A percentile compares a stretch with the other conserved stretches of the same genome.
These are phyloP conservation scores for Chymomyza amoena DNA, from an alignment of 2,888 invertebrate genomes.

Conservation along the genomic window DNA sequence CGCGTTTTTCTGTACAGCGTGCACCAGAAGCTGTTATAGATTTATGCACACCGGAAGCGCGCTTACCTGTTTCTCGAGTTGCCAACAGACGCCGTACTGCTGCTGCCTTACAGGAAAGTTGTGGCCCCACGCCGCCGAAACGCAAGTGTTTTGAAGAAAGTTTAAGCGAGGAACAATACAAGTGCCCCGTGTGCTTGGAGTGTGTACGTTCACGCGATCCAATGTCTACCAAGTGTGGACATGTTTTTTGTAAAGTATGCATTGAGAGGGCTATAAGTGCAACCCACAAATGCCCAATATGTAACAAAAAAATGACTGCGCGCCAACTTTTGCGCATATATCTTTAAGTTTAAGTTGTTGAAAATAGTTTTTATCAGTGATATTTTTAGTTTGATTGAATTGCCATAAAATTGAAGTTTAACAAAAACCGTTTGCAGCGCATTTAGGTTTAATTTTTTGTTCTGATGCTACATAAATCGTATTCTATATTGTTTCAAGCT, in stretches of 20 bases:
- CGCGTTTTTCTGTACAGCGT: neutral
- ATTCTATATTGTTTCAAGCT: too few species aligned
- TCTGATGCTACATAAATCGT: too few species aligned
- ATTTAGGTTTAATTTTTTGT: too few species aligned
- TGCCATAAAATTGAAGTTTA: too few species aligned
- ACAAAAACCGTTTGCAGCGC: too few species aligned
- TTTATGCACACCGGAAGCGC: constrained; percentile 27
- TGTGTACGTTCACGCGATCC: constrained; percentile 47
- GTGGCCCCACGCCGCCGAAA: constrained; percentile 6
- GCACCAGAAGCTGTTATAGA: constrained; percentile 39
- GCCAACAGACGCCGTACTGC: neutral
- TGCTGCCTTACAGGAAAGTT: neutral
- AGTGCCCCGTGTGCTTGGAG: constrained; percentile 70
- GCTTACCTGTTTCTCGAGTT: too few species aligned
- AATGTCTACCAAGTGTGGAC: constrained; percentile 65
- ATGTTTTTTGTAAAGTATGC: constrained; percentile 63
- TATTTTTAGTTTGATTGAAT: too few species aligned
- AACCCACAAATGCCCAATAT: constrained; percentile 65
- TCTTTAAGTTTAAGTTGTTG: constrained; percentile 33
- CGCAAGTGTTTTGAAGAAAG: neutral
- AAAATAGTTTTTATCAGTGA: too few species aligned
- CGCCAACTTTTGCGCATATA: constrained; percentile 60
- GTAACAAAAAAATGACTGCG: constrained; percentile 51
- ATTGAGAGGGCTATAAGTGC: constrained; percentile 41
- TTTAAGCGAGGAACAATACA: constrained; percentile 31